Evolutionary conservation across 2,888 invertebrate species (phyloP).

Genomic region (Drosophila peninsularis): DNA sequence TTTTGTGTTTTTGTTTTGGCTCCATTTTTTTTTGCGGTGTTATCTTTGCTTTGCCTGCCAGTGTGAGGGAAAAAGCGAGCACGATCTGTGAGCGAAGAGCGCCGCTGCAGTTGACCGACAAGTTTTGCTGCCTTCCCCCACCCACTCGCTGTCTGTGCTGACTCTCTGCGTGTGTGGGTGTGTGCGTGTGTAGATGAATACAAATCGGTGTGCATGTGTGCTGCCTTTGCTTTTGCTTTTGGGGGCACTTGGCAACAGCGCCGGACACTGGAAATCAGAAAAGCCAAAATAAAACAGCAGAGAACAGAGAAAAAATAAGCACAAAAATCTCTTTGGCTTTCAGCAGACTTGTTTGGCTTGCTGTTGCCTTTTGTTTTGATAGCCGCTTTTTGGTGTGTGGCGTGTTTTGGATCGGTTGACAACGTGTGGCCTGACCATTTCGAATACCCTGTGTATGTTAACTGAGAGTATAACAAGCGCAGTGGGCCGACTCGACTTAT

Average conservation of each 20-base stretch:
- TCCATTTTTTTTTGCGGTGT: slow-evolving; percentile 37
- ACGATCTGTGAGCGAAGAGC: slow-evolving; percentile 31
- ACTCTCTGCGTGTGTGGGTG: slow-evolving; percentile 4
- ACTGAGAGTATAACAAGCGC: background rate
- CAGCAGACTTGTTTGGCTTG: slow-evolving; percentile 61
- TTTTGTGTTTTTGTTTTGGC: slow-evolving; percentile 76
- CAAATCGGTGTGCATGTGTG: slow-evolving; percentile 48
- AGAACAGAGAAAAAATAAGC: slow-evolving; percentile 1
- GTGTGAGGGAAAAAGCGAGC: slow-evolving; percentile 1
- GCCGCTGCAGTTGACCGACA: slow-evolving; percentile 58
- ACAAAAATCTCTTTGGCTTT: slow-evolving; percentile 45
- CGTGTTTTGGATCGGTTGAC: slow-evolving; percentile 49
- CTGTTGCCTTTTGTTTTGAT: slow-evolving; percentile 70
- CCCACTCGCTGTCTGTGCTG: background rate
- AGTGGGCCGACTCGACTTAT: too few relatives aligned
- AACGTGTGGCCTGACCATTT: slow-evolving; percentile 17
- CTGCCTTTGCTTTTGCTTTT: slow-evolving; percentile 56
- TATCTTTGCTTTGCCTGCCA: slow-evolving; percentile 1
- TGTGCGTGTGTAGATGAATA: slow-evolving; percentile 48
- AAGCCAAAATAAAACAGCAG: slow-evolving; percentile 10
- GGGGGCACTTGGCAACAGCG: slow-evolving; percentile 69
- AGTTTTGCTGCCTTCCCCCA: slow-evolving; percentile 36
- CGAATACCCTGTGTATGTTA: background rate
- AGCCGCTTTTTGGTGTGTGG: slow-evolving; percentile 50
- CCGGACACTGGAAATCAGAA: slow-evolving; percentile 25